Conservation (phyloP, 2,888 invertebrate genomes). For the Dicyrtoma fusca region DNA sequence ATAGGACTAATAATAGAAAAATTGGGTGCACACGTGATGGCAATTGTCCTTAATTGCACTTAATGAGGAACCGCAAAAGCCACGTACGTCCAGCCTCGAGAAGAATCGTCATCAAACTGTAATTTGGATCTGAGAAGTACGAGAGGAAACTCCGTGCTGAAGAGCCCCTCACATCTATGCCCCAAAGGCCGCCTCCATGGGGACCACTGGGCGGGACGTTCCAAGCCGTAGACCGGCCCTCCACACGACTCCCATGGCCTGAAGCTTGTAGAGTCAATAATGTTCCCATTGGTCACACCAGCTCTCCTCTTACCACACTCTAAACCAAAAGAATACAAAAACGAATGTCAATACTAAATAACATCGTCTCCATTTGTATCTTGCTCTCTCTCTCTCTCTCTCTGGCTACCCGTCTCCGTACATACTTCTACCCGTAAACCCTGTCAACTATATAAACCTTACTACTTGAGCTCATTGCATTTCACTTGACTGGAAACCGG, state of each 20-base stretch:
- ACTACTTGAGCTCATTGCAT: too few relatives aligned
- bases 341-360: slow-evolving; percentile 26
- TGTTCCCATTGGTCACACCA: slow-evolving; percentile 20
- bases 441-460: too few relatives aligned
- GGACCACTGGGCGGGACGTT: slow-evolving; percentile 14
- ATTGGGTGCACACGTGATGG: slow-evolving; percentile 50
- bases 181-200: slow-evolving; percentile 32
- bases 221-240: slow-evolving; percentile 2
- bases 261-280: slow-evolving; percentile 12
- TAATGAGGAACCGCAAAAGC: slow-evolving; percentile 51
- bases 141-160: slow-evolving; percentile 13
- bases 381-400: background rate
- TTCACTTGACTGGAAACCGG: too few relatives aligned
- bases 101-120: slow-evolving; percentile 41
- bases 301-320: background rate
- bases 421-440: background rate
- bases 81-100: slow-evolving; percentile 42
- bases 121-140: slow-evolving; percentile 29
- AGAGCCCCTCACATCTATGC: slow-evolving; percentile 22
- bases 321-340: background rate
- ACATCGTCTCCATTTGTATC: slow-evolving; percentile 10
- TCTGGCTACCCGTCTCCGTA: background rate
- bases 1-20: slow-evolving; percentile 38
- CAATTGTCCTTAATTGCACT: slow-evolving; percentile 56
- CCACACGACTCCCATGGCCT: slow-evolving; percentile 19